phyloP scores from a whole-genome alignment of 2,797 vertebrate genomes.

The Channa striata region DNA sequence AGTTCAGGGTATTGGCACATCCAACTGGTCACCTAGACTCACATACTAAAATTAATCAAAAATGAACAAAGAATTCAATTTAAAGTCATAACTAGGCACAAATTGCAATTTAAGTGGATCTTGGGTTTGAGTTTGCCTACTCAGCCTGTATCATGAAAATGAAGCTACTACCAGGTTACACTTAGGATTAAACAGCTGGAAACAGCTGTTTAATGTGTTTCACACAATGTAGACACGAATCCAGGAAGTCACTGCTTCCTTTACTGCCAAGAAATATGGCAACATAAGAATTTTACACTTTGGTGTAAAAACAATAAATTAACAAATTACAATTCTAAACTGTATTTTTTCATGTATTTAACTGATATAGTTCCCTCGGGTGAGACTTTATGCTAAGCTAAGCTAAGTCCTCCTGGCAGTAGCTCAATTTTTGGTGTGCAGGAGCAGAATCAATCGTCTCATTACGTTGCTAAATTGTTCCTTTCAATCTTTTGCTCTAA shows the following conservation, averaged over 20 bases:
- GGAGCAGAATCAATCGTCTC: background rate
- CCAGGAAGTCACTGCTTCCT: background rate
- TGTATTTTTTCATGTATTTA: too few species aligned
- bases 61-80: too few species aligned
- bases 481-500: background rate
- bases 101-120: background rate
- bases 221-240: background rate
- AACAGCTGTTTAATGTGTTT: background rate
- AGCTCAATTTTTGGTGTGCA: background rate
- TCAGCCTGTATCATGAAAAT: background rate
- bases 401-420: background rate
- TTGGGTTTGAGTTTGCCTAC: background rate
- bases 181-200: background rate
- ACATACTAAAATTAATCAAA: background rate
- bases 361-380: too few species aligned
- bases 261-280: background rate
- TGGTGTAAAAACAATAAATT: too few species aligned
- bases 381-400: background rate
- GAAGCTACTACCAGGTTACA: background rate
- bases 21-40: constrained; percentile 88
- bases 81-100: background rate
- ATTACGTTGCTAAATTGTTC: background rate
- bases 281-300: background rate
- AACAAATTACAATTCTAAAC: too few species aligned
- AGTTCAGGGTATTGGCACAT: constrained; percentile 83